A percentile compares a stretch with the other conserved stretches of the same genome.
These are phyloP conservation scores for Alces alces DNA, from an alignment of 2,113 vertebrate species.

Conservation along the genomic window DNA sequence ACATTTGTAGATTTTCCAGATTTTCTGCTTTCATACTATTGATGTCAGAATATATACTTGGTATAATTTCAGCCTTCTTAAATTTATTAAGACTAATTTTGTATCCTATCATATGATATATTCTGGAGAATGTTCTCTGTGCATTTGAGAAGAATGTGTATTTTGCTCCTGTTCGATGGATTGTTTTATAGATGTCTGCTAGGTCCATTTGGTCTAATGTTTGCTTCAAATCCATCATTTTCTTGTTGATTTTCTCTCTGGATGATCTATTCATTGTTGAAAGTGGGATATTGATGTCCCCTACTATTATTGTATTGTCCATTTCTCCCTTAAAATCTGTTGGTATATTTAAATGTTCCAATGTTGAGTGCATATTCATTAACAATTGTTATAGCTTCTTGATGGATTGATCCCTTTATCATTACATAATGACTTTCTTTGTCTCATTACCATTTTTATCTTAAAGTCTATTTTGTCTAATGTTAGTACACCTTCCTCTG, in stretches of 20 bases:
- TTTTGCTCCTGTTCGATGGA: neutral
- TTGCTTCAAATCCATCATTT: neutral
- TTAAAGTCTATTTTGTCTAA: neutral
- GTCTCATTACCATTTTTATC: neutral
- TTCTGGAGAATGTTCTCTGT: neutral
- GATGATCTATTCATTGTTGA: neutral
- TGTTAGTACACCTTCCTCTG: neutral
- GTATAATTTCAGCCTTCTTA: neutral
- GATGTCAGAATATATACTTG: neutral
- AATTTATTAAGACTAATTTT: neutral
- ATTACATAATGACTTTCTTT: neutral
- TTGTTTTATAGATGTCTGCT: neutral
- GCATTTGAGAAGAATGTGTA: neutral
- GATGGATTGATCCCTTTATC: neutral
- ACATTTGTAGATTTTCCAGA: neutral
- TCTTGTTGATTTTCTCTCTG: neutral
- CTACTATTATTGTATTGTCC: neutral
- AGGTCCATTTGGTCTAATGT: neutral
- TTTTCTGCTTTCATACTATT: neutral
- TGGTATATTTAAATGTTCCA: neutral
- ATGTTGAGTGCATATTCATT: neutral
- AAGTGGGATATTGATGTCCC: neutral
- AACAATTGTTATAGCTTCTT: neutral
- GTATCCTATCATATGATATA: neutral
- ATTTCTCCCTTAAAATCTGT: neutral